These are phyloP conservation scores for Temnothorax ravouxi DNA, from an alignment of 2,888 invertebrate species.

Conservation along the genomic window DNA sequence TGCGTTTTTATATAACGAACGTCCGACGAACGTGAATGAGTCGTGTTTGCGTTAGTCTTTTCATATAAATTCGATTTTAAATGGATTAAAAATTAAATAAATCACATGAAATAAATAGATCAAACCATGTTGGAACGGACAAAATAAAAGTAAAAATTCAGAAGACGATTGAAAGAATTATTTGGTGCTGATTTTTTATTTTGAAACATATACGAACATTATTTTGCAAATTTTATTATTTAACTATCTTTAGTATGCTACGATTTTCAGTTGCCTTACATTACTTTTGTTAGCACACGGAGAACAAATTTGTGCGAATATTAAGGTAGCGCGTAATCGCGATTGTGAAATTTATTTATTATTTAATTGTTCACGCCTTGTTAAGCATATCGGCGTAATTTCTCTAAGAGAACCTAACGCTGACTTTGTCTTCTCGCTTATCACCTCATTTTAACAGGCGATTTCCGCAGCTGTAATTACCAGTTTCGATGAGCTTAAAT, in stretches of 20 bases:
- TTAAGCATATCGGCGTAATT: slow-evolving; percentile 69
- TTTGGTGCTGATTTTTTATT: neutral
- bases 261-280: neutral
- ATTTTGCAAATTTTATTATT: neutral
- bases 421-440: slow-evolving; percentile 34
- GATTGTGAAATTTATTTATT: slow-evolving; percentile 78
- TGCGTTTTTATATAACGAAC: neutral
- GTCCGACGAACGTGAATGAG: neutral
- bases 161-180: neutral
- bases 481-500: slow-evolving; percentile 69
- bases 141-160: neutral
- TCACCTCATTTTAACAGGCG: slow-evolving; percentile 84
- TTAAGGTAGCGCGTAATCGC: slow-evolving; percentile 70
- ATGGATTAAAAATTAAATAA: slow-evolving; percentile 2
- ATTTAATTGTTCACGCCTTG: slow-evolving; percentile 71
- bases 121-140: neutral
- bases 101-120: neutral
- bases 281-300: neutral
- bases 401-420: slow-evolving; percentile 64
- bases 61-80: neutral
- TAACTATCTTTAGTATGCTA: neutral
- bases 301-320: slow-evolving; percentile 31
- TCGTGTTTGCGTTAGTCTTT: neutral
- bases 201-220: neutral
- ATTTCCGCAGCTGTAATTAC: slow-evolving; percentile 82